These are phyloP conservation scores for Phodopus roborovskii DNA, from an alignment of 2,113 vertebrate genomes.

Conservation along the genomic window DNA sequence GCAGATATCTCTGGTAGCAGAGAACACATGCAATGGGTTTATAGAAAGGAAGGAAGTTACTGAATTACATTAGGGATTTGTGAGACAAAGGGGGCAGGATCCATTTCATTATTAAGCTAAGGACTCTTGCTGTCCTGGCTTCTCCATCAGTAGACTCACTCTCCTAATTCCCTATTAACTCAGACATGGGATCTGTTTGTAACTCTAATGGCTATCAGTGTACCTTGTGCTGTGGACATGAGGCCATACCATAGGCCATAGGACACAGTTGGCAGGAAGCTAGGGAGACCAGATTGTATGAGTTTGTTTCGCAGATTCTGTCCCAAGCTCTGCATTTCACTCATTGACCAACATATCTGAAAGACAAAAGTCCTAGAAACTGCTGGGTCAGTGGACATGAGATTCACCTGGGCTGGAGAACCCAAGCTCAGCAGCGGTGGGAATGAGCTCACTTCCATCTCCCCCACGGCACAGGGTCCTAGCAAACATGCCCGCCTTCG, in stretches of 20 bases:
- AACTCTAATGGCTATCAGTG: not conserved
- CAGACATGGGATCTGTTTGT: not conserved
- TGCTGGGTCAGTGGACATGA: not conserved
- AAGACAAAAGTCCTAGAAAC: slow-evolving; percentile 44
- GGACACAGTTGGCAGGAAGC: not conserved
- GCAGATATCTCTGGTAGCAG: not conserved
- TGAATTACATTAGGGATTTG: not conserved
- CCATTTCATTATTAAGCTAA: not conserved
- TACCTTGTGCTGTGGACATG: not conserved
- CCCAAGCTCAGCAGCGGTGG: not conserved
- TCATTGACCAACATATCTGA: not conserved
- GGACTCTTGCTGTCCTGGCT: not conserved
- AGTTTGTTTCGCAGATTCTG: slow-evolving; percentile 25
- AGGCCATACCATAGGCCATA: not conserved
- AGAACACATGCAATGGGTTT: not conserved
- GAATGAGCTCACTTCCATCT: not conserved
- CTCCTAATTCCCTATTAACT: not conserved
- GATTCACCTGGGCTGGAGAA: not conserved
- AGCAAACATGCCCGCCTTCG: not conserved
- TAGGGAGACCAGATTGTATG: not conserved
- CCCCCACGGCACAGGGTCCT: not conserved
- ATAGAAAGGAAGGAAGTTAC: not conserved
- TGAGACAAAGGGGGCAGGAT: not conserved
- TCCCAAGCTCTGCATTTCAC: slow-evolving; percentile 1
- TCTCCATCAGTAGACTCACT: not conserved